Evolutionary conservation across 2,113 vertebrate genomes (phyloP).

Genomic region (Dipodomys stephensi): DNA sequence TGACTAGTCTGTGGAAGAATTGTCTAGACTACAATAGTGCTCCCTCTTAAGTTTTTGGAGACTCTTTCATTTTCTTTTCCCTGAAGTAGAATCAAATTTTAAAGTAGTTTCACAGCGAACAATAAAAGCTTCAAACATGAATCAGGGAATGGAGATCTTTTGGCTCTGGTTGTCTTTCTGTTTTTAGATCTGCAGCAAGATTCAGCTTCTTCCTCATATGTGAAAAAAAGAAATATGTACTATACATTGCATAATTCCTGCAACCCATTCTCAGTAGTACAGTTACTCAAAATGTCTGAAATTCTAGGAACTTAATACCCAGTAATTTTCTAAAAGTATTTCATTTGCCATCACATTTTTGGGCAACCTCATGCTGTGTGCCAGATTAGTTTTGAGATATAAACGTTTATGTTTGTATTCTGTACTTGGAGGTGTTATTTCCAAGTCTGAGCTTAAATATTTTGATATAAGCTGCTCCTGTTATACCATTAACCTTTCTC

Average conservation of each 20-base stretch:
- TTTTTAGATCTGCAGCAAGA: rapidly evolving
- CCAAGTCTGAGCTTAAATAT: constrained; percentile 80
- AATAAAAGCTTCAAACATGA: neutral
- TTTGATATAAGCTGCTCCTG: constrained; percentile 78
- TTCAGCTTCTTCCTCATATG: neutral
- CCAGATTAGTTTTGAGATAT: constrained; percentile 78
- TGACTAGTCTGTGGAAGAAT: neutral
- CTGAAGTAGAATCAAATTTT: neutral
- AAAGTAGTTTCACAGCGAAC: neutral
- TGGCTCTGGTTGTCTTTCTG: neutral
- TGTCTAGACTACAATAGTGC: neutral
- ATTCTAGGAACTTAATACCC: constrained; percentile 1
- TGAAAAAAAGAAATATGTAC: neutral
- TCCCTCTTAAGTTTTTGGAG: neutral
- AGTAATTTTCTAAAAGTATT: constrained; percentile 31
- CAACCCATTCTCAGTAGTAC: neutral
- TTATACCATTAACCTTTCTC: constrained; percentile 82
- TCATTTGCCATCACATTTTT: constrained; percentile 74
- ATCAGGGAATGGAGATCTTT: neutral
- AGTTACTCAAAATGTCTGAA: constrained; percentile 12
- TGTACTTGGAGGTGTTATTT: constrained; percentile 72
- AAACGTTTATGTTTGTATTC: constrained; percentile 63
- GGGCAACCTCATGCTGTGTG: constrained; percentile 59
- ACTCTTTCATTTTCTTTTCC: neutral
- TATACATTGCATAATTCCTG: neutral